Evolutionary conservation across 2,888 invertebrate species (phyloP).

Genomic region (Drosophila macrothrix): DNA sequence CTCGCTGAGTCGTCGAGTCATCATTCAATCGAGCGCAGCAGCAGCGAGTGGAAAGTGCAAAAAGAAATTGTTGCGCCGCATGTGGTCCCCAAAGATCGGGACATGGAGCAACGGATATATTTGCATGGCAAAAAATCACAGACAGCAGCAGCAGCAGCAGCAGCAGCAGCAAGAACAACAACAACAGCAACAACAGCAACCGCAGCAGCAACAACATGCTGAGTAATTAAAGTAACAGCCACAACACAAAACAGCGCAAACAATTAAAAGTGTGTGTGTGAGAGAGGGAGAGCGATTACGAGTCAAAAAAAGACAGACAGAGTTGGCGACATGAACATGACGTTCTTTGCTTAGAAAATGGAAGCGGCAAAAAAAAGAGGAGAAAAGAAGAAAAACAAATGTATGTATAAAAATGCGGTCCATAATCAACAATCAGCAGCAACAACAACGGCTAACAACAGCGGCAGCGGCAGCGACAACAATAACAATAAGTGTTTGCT

Average conservation of each 20-base stretch:
- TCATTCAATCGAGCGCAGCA: slow-evolving; percentile 54
- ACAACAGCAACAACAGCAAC: slow-evolving; percentile 50
- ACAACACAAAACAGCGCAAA: slow-evolving; percentile 35
- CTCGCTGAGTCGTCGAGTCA: slow-evolving; percentile 46
- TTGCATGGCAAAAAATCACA: slow-evolving; percentile 36
- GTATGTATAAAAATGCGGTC: slow-evolving; percentile 11
- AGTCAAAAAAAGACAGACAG: slow-evolving; percentile 13
- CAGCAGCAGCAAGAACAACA: slow-evolving; percentile 26
- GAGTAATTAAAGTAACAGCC: slow-evolving; percentile 72
- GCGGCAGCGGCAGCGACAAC: slow-evolving; percentile 24
- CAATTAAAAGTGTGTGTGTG: slow-evolving; percentile 50
- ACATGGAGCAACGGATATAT: slow-evolving; percentile 26
- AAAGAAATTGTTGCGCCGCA: slow-evolving; percentile 59
- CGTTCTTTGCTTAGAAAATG: slow-evolving; percentile 23
- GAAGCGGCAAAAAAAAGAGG: slow-evolving; percentile 5
- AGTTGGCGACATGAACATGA: slow-evolving; percentile 44
- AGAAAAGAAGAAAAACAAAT: slow-evolving; percentile 1
- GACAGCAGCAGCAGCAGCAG: not conserved
- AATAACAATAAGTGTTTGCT: slow-evolving; percentile 61
- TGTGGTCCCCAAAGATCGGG: slow-evolving; percentile 43
- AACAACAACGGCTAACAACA: slow-evolving; percentile 1
- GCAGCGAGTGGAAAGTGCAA: slow-evolving; percentile 65
- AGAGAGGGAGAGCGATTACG: slow-evolving; percentile 1
- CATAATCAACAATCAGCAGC: slow-evolving; percentile 52
- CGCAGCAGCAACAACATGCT: slow-evolving; percentile 51